Evolutionary conservation across 2,113 vertebrate species (phyloP).

Genomic region (Coreoperca whiteheadi): DNA sequence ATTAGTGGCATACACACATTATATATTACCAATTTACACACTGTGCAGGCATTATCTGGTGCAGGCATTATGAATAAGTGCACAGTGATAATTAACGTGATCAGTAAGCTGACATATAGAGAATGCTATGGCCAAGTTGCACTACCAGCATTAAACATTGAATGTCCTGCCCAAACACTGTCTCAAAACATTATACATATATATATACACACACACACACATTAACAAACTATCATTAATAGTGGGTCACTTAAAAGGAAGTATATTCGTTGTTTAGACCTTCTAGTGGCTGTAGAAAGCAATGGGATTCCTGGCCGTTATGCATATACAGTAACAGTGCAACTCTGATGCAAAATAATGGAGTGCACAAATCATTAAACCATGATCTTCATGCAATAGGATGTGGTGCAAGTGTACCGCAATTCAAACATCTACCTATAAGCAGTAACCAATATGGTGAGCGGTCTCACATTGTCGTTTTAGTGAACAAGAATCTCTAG

Average conservation of each 20-base stretch:
- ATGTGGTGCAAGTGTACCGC: not conserved
- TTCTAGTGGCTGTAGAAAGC: not conserved
- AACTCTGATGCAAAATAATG: slow-evolving; percentile 8
- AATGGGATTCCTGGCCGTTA: not conserved
- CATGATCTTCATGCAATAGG: not conserved
- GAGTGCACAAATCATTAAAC: not conserved
- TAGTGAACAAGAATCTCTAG: not conserved
- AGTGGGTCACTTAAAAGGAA: not conserved
- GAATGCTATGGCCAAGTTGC: not conserved
- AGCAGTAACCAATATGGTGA: not conserved
- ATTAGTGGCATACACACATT: slow-evolving; percentile 57
- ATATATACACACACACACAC: no score
- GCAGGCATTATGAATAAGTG: slow-evolving; percentile 24
- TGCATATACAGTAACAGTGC: not conserved
- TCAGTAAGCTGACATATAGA: slow-evolving; percentile 5
- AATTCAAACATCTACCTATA: not conserved
- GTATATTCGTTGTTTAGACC: not conserved
- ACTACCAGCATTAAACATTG: slow-evolving; percentile 1
- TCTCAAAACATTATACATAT: no score
- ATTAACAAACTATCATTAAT: not conserved
- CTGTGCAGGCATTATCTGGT: slow-evolving; percentile 27
- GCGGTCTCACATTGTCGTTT: slow-evolving; percentile 1
- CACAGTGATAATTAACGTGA: slow-evolving; percentile 14
- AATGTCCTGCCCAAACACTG: slow-evolving; percentile 8
- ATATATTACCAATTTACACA: slow-evolving; percentile 47